Evolutionary conservation across 1,140 invertebrate genomes (phyloP).

Genomic region (Idris sp.): DNA sequence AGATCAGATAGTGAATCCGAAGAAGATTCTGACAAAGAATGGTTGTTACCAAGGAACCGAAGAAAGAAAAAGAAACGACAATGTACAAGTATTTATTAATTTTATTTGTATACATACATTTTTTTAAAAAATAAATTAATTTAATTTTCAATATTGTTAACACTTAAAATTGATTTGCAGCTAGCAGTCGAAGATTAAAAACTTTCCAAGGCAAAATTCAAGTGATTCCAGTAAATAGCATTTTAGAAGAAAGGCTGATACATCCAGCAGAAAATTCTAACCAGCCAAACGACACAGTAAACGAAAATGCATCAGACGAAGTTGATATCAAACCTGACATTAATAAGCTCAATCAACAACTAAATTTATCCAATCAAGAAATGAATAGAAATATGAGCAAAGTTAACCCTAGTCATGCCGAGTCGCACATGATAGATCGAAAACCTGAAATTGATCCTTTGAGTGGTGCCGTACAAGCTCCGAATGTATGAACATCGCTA

Average conservation of each 20-base stretch:
- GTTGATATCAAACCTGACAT: slow-evolving; percentile 27
- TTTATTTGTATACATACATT: slow-evolving; percentile 1
- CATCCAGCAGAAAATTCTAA: too few relatives aligned
- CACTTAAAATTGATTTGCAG: slow-evolving; percentile 38
- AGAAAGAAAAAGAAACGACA: slow-evolving; percentile 75
- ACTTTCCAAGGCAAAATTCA: slow-evolving; percentile 67
- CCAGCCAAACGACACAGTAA: neutral
- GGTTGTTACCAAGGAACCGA: slow-evolving; percentile 73
- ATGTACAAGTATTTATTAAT: slow-evolving; percentile 36
- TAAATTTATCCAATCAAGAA: slow-evolving; percentile 12
- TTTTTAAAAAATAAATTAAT: neutral
- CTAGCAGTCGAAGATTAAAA: slow-evolving; percentile 67
- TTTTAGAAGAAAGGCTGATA: slow-evolving; percentile 18
- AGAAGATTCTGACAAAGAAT: slow-evolving; percentile 75
- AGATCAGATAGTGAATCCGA: slow-evolving; percentile 62
- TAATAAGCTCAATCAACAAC: slow-evolving; percentile 3
- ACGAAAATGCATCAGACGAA: too few relatives aligned
- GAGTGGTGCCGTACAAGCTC: slow-evolving; percentile 30
- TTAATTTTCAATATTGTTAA: neutral
- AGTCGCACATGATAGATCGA: slow-evolving; percentile 74
- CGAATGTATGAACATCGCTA: too few relatives aligned
- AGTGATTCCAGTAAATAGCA: slow-evolving; percentile 57
- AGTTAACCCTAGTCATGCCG: slow-evolving; percentile 70
- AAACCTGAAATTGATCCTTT: slow-evolving; percentile 61
- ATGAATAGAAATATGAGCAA: slow-evolving; percentile 14